Base-by-base conservation (phyloP, 2,888 invertebrate species). In the Dryococelus australis region DNA sequence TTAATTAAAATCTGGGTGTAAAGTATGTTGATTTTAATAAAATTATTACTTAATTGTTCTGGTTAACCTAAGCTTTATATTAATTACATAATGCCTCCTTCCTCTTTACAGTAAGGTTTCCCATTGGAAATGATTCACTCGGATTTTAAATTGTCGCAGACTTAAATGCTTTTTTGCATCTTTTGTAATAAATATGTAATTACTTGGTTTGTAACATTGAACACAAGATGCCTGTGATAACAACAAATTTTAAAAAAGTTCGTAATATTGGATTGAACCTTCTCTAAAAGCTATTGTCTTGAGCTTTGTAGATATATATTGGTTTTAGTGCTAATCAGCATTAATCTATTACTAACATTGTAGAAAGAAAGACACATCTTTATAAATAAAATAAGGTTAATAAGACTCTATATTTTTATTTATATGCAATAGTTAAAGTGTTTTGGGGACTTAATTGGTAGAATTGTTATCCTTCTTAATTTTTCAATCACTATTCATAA, bases 101-200 rank as follows among this genome's bases (percentile, higher is more conserved):
- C 89, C 88, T 89, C 89, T 88, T 89, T 89, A 89, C 87, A 89
- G 89, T 89, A 89, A 89, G 89, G 89, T 89, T 87, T 87, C 87
- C 88, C 89, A 89, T 89, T 89, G 88, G 88, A 89, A 88, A 89
- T 89, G 88, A 85, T 78, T 86, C 88, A 87, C 89, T 86, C 87
- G 88, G 87, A 85, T n/a, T 78, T 43, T 87, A 87, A 87, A 43
- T 83, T 53, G 83, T 78, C 28, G 83, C 83, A 83, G 83, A 83
- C 83, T 27, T 28, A 83, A 83, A 28, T 83, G 28, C 24, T 35
- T 47, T 8, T 51, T 51, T 51, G 51, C 51, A 51, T 51, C 12
- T 20, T 26, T 84, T 43, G 84, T 35, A 84, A 35, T 43, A n/a
- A 43, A 84, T 43, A 51, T 85, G 26, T 85, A 26, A 43, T 47